Conservation (phyloP, 2,113 vertebrate genomes). For the Bubalus kerabau region DNA sequence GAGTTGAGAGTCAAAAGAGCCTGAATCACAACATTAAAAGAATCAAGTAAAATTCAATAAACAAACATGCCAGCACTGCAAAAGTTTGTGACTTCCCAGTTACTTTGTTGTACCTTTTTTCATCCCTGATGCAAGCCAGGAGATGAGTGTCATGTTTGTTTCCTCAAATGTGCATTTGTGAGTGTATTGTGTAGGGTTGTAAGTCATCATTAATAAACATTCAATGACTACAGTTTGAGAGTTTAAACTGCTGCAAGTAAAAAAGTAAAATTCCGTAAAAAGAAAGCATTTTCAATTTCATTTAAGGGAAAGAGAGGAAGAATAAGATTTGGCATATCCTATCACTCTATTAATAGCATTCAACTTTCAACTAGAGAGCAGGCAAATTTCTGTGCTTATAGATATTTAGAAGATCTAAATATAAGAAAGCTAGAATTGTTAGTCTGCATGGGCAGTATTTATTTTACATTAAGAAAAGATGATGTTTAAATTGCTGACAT, state of each 20-base stretch:
- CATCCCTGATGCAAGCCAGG: background rate
- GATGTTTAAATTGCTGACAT: background rate
- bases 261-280: background rate
- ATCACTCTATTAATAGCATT: background rate
- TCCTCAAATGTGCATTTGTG: rapidly evolving
- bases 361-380: background rate
- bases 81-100: background rate
- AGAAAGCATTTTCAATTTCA: background rate
- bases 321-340: background rate
- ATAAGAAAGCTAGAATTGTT: background rate
- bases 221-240: background rate
- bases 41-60: background rate
- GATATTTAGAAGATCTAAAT: background rate
- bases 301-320: background rate
- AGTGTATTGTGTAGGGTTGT: background rate
- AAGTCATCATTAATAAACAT: background rate
- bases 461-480: background rate
- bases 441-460: background rate
- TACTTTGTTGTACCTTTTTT: background rate
- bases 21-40: background rate
- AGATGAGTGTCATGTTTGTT: rapidly evolving
- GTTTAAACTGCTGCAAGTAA: background rate
- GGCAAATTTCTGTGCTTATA: background rate
- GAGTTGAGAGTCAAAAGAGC: background rate
- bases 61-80: background rate